Conservation (phyloP, 2,888 invertebrate genomes). For the Oscheius sp. region DNA sequence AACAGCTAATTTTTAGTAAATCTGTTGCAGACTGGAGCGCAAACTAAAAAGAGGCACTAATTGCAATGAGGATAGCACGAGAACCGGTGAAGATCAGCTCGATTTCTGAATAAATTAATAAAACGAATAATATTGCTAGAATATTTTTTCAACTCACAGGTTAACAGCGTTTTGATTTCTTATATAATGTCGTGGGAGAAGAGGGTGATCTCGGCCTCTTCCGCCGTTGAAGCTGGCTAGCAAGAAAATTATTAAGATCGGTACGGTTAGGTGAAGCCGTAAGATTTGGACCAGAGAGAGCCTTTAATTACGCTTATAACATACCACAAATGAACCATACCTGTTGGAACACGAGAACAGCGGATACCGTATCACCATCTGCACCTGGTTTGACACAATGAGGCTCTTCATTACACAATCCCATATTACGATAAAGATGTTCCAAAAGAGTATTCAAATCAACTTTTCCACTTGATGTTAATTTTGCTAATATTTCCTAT, state of each 20-base stretch:
- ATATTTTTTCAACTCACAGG: neutral
- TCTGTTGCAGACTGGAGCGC: neutral
- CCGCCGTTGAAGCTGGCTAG: slow-evolving; percentile 61
- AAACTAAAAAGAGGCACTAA: slow-evolving; percentile 11
- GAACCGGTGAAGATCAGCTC: slow-evolving; percentile 2
- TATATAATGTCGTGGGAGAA: slow-evolving; percentile 48
- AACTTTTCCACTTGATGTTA: slow-evolving; percentile 41
- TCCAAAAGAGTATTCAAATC: slow-evolving; percentile 51
- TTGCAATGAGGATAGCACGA: slow-evolving; percentile 19
- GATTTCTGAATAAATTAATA: neutral
- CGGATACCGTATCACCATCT: slow-evolving; percentile 44
- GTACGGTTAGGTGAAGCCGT: slow-evolving; percentile 42
- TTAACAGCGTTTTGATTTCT: slow-evolving; percentile 41
- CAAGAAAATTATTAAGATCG: slow-evolving; percentile 59
- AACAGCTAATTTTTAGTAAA: slow-evolving; percentile 14
- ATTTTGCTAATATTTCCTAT: slow-evolving; percentile 45
- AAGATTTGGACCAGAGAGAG: slow-evolving; percentile 37
- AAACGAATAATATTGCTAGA: neutral
- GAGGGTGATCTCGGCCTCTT: slow-evolving; percentile 65
- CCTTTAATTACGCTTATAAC: neutral
- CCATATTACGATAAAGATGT: slow-evolving; percentile 50
- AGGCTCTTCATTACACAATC: slow-evolving; percentile 22
- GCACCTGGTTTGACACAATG: slow-evolving; percentile 10
- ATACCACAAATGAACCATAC: slow-evolving; percentile 41
- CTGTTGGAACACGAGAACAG: slow-evolving; percentile 68